Conservation (phyloP, 2,113 vertebrate genomes). For the Cyanoramphus novaezelandiae region DNA sequence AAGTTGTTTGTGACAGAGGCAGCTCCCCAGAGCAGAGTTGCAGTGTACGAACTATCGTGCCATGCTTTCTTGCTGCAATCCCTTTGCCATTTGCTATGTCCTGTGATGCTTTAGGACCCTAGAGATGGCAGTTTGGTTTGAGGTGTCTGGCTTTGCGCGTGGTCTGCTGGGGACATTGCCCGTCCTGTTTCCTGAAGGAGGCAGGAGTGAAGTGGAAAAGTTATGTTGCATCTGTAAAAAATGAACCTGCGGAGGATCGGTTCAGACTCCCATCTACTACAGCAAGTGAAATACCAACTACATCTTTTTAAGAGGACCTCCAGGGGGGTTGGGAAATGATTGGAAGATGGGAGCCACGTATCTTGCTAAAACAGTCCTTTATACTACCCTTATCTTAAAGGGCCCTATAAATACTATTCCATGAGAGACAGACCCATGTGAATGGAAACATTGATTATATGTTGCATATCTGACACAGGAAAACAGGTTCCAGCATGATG, state of each 20-base stretch:
- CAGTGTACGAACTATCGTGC: background rate
- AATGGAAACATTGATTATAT: background rate
- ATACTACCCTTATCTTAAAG: background rate
- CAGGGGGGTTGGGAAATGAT: background rate
- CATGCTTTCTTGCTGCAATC: background rate
- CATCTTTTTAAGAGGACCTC: background rate
- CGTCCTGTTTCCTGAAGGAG: background rate
- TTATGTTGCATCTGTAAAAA: background rate
- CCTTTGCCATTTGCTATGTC: background rate
- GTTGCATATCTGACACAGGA: background rate
- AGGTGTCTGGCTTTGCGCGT: background rate
- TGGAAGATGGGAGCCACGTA: background rate
- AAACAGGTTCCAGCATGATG: background rate
- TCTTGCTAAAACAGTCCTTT: background rate
- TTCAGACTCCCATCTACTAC: background rate
- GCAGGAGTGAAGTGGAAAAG: background rate
- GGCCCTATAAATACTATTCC: background rate
- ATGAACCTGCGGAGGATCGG: background rate
- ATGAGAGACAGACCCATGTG: background rate
- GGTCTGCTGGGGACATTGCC: background rate
- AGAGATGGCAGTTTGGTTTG: background rate
- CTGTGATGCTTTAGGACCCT: background rate
- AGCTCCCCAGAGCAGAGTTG: background rate
- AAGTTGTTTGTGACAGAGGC: background rate
- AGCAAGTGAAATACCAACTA: background rate